Base-by-base conservation (phyloP, 2,113 vertebrate genomes). In the Acanthochromis polyacanthus region DNA sequence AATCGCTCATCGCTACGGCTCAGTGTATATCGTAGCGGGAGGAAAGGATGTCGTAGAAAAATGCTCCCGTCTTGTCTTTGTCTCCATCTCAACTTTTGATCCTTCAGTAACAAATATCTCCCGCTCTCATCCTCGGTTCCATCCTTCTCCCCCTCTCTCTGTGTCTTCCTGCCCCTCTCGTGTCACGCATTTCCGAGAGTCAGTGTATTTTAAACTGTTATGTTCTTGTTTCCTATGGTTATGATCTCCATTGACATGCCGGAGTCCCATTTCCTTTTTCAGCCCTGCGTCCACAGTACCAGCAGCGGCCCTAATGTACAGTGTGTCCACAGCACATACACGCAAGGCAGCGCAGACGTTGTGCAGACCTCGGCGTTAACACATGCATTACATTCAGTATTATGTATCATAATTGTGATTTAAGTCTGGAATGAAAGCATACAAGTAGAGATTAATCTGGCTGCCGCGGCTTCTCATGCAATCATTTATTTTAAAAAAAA, bases 371-470 rank as follows among this genome's bases (percentile, higher is more conserved):
- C 45, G 0, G 82, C 79, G 73, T 84, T 58, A 85, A 82, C 79
- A 79, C 87, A 81, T 86, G 92, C 87, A 89, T 90, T 90, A 91
- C 84, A 43, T 80, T 79, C 77, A 80, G 86, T 87, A 87, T 91
- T 91, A 88, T 81, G 89, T 14, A 83, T 90, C 91, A 91, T 92
- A 91, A 90, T 87, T 84, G 83, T 91, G 90, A 92, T 93, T 93
- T 91, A 91, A 57, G 87, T 81, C 79, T 81, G 83, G 80, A 87
- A 88, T 43, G 60, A 61, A 86, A 30, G 83, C 66, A 72, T 28
- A 83, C 81, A 77, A 64, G 76, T 57, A 9, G 80, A 88, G 70
- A 88, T 85, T 45, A 80, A 84, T 88, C 78, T 70, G 23, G 56
- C 71, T 66, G 79, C 68, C 9, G 9, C 30, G 0, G 75, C 57